These are phyloP conservation scores for Brachionus plicatilis DNA, from an alignment of 1,140 invertebrate species.

Conservation along the genomic window DNA sequence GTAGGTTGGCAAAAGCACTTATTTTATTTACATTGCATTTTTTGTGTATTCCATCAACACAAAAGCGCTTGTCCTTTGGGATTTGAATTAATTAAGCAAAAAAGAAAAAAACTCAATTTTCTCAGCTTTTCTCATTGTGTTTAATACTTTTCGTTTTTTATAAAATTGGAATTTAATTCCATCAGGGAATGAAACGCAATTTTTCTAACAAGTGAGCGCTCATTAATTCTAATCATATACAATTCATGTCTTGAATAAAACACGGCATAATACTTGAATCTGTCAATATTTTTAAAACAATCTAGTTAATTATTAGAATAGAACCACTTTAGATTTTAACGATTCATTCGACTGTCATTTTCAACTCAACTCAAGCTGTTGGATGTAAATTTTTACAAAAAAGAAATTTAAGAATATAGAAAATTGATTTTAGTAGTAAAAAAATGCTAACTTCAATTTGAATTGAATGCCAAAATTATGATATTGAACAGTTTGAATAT, in stretches of 20 bases:
- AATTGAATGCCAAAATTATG: too few relatives aligned
- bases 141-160: background rate
- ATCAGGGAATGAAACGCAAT: background rate
- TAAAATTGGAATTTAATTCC: background rate
- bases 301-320: background rate
- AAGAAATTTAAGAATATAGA: background rate
- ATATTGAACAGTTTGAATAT: too few relatives aligned
- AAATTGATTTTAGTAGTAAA: too few relatives aligned
- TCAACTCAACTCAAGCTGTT: background rate
- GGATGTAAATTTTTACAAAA: background rate
- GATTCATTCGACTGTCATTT: background rate
- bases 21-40: background rate
- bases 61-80: background rate
- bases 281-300: background rate
- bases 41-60: background rate
- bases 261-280: background rate
- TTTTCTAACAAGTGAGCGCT: background rate
- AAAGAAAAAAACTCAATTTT: background rate
- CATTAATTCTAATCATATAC: conserved; percentile 1
- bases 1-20: background rate
- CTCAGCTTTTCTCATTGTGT: background rate
- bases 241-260: background rate
- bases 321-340: background rate
- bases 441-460: too few relatives aligned
- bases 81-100: background rate